Evolutionary conservation across 2,888 invertebrate species (phyloP), one percentile per base, ranked within the genome.

Genomic region (Thereva unica): DNA sequence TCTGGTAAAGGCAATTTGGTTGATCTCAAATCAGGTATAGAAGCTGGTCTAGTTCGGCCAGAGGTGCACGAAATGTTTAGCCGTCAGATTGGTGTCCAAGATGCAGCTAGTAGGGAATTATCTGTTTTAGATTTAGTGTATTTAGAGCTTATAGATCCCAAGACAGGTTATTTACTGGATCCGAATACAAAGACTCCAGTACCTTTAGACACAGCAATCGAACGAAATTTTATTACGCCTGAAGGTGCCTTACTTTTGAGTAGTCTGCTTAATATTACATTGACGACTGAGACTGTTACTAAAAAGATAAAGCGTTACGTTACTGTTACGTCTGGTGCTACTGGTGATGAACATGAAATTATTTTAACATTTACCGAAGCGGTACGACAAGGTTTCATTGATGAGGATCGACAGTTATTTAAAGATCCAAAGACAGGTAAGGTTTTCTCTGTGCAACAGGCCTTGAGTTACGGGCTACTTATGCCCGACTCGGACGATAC

Each of bases 61-160:
- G 91, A 93, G 82, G 89, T 93, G 12, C 86, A 88, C 80, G 93
- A 94, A 82, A 91, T 93, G 88, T 85, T 96, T 73, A 88, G 86
- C 76, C 87, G 90, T 63, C 88, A 88, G 72, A 89, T 95, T 75
- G 95, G 95, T 56, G 87, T 95, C 66, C 87, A 87, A 72, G 89
- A 89, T 76, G 78, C 77, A 44, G 85, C 88, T 70, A 88, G 88
- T 10, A 85, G 84, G 69, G 94, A 95, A 80, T 80, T 95, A 42
- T 89, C 86, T 64, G 90, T 94, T n/a, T 82, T 96, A 72, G 92
- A 95, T 78, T 91, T 96, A 12, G 95, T 95, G 68, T 89, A 93
- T 73, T 87, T 89, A 74, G 92, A 91, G 74, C 85, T 91, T 74
- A 85, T 98, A 64, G 95, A 98, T 78, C 92, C 96, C 0, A 89